phyloP scores from a whole-genome alignment of 1,140 invertebrate genomes.

The Polypedilum pembai region DNA sequence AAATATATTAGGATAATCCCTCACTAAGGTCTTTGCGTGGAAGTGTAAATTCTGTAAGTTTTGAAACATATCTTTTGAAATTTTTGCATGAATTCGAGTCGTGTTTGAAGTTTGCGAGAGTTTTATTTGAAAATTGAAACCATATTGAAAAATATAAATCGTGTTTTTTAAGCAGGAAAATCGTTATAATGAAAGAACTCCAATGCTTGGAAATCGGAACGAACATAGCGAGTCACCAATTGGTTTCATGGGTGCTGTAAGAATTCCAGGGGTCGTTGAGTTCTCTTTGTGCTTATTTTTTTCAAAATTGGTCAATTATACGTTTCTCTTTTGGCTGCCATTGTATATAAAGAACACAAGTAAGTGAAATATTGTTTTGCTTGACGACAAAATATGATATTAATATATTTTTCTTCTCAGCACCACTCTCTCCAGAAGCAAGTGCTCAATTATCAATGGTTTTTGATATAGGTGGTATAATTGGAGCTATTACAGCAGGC shows the following conservation, averaged over 20 bases:
- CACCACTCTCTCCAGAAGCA: conserved; percentile 55
- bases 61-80: conserved; percentile 35
- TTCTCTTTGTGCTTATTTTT: conserved; percentile 93
- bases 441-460: conserved; percentile 81
- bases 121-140: not conserved
- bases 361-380: conserved; percentile 47
- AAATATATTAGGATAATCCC: not conserved
- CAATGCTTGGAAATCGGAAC: conserved; percentile 37
- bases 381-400: not conserved
- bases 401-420: conserved; percentile 46
- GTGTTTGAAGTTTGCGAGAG: conserved; percentile 29
- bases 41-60: conserved; percentile 45
- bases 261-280: conserved; percentile 89
- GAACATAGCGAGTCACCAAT: conserved; percentile 53
- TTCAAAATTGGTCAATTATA: conserved; percentile 95
- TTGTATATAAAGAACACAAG: conserved; percentile 78
- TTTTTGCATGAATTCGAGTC: conserved; percentile 35
- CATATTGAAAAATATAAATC: conserved; percentile 26
- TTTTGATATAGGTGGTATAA: conserved; percentile 85
- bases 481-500: conserved; percentile 84
- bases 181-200: conserved; percentile 44
- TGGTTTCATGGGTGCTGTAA: conserved; percentile 66
- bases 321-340: conserved; percentile 94
- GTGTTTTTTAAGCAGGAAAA: conserved; percentile 43
- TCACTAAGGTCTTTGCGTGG: conserved; percentile 25